phyloP scores from a whole-genome alignment of 2,888 invertebrate genomes.

The Lottia scabra region DNA sequence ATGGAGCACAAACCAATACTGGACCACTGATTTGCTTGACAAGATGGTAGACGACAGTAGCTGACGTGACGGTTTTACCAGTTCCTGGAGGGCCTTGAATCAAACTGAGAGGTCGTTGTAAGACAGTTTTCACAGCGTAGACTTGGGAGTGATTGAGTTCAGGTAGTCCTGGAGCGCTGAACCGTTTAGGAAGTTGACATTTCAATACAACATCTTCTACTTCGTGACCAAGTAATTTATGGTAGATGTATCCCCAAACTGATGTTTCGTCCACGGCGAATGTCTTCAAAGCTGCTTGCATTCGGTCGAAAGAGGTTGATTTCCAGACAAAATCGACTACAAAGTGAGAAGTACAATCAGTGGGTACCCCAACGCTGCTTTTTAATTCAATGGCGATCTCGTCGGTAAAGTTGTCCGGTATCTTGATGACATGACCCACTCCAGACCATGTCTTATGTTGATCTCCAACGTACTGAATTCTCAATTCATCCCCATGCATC shows the following conservation, averaged over 20 bases:
- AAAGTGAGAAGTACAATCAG: slow-evolving; percentile 94
- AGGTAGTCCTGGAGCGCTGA: slow-evolving; percentile 96
- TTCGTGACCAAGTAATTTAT: slow-evolving; percentile 85
- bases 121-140: slow-evolving; percentile 97
- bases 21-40: slow-evolving; percentile 91
- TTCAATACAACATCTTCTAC: slow-evolving; percentile 91
- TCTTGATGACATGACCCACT: slow-evolving; percentile 93
- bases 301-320: slow-evolving; percentile 97
- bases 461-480: slow-evolving; percentile 90
- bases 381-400: slow-evolving; percentile 98
- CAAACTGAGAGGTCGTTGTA: slow-evolving; percentile 93
- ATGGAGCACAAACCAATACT: slow-evolving; percentile 97
- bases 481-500: slow-evolving; percentile 98
- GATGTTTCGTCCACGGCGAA: slow-evolving; percentile 97
- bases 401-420: slow-evolving; percentile 87
- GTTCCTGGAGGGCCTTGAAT: slow-evolving; percentile 98
- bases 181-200: slow-evolving; percentile 93
- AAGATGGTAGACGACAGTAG: slow-evolving; percentile 98
- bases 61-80: slow-evolving; percentile 99
- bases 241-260: slow-evolving; percentile 97
- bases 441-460: slow-evolving; percentile 96
- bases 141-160: slow-evolving; percentile 97
- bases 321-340: slow-evolving; percentile 99
- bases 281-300: slow-evolving; percentile 93
- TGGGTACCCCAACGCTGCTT: slow-evolving; percentile 89